Evolutionary conservation across 2,797 vertebrate species (phyloP).

Genomic region (Microctenopoma steveboyesi): DNA sequence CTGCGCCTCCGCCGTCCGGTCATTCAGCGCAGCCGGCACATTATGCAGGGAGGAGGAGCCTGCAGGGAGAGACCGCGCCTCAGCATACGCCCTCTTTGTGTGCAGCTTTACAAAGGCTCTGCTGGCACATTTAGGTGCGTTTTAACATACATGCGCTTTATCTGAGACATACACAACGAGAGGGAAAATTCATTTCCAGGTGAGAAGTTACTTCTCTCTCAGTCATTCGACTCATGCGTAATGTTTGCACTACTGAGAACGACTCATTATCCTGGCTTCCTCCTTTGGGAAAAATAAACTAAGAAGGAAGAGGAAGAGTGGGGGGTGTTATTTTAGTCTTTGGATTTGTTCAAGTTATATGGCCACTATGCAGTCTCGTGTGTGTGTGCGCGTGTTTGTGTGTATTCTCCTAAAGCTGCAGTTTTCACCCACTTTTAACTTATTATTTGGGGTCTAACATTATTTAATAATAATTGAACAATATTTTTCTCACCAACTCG

Average conservation of each 20-base stretch:
- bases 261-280: conserved; percentile 26
- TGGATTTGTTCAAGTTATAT: conserved; percentile 7
- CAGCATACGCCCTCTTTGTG: conserved; percentile 70
- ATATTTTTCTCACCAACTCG: too few relatives aligned
- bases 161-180: not conserved
- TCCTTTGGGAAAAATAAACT: conserved; percentile 48
- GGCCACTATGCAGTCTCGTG: too few relatives aligned
- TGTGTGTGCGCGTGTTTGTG: too few relatives aligned
- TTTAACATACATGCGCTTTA: not conserved
- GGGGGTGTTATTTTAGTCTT: conserved; percentile 15
- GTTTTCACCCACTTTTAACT: too few relatives aligned
- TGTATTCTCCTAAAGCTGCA: too few relatives aligned
- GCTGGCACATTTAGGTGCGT: not conserved
- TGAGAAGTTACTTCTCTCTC: not conserved
- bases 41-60: conserved; percentile 75
- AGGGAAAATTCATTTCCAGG: not conserved
- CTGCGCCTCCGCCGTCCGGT: conserved; percentile 47
- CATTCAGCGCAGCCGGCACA: conserved; percentile 74
- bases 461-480: too few relatives aligned
- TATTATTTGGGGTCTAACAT: too few relatives aligned
- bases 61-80: conserved; percentile 25
- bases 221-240: not conserved
- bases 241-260: not conserved
- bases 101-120: conserved; percentile 29
- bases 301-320: conserved; percentile 37